Conservation (phyloP, 1,140 invertebrate species). For the Glomeris maerens region DNA sequence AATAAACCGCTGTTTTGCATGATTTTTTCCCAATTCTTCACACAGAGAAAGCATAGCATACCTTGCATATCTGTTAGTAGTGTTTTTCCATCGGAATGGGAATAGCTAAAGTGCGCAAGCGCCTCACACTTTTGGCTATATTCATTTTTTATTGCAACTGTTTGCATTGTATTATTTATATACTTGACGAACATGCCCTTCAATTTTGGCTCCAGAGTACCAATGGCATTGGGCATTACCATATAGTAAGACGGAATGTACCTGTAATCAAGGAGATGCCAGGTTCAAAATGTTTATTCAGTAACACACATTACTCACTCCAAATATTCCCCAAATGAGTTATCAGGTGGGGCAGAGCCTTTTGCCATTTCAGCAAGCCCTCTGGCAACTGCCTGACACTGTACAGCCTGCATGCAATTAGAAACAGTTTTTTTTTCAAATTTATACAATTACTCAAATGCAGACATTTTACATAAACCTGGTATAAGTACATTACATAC, state of each 20-base stretch:
- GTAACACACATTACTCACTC: neutral
- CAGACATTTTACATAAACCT: no score
- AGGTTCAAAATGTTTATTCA: neutral
- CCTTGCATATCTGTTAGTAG: neutral
- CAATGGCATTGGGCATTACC: neutral
- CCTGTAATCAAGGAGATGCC: neutral
- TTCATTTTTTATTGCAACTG: neutral
- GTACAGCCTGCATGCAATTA: neutral
- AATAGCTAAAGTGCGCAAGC: neutral
- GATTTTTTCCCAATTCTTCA: neutral
- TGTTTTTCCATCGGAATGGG: neutral
- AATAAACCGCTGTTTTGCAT: neutral
- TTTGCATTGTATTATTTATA: neutral
- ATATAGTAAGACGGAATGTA: neutral
- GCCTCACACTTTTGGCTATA: neutral
- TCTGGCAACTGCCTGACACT: neutral
- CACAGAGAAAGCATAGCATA: neutral
- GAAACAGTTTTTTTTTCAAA: no score
- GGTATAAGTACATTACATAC: no score
- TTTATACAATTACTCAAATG: no score
- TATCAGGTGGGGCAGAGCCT: neutral
- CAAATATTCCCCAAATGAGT: neutral
- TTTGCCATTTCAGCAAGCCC: neutral
- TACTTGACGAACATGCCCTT: neutral
- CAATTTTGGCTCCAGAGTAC: neutral